Conservation (phyloP, 2,888 invertebrate genomes). For the Poecilus cupreus region DNA sequence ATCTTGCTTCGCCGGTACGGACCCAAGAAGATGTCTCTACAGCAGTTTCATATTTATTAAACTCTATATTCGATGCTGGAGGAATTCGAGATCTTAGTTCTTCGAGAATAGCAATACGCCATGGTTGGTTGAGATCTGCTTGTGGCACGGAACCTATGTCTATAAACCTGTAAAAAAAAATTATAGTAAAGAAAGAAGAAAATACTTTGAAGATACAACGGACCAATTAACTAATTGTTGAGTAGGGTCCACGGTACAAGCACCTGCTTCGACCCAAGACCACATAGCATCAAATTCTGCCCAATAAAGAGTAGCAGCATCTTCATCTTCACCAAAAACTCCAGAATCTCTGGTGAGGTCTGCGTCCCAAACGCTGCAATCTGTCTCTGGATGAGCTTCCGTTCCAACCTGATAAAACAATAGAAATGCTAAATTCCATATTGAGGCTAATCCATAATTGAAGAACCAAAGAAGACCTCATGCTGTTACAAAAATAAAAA, state of each 20-base stretch:
- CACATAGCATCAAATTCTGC: slow-evolving; percentile 87
- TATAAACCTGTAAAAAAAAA: slow-evolving; percentile 73
- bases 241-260: slow-evolving; percentile 83
- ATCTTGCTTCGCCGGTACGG: slow-evolving; percentile 86
- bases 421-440: neutral
- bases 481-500: neutral
- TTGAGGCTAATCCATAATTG: too few relatives aligned
- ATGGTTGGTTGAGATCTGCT: slow-evolving; percentile 81
- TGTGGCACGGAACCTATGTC: slow-evolving; percentile 78
- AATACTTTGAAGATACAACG: slow-evolving; percentile 63
- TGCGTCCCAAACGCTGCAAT: slow-evolving; percentile 87
- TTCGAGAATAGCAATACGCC: slow-evolving; percentile 84
- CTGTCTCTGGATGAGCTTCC: slow-evolving; percentile 90
- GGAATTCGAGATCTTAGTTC: slow-evolving; percentile 77
- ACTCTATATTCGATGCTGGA: slow-evolving; percentile 72
- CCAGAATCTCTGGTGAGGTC: slow-evolving; percentile 83
- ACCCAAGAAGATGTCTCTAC: slow-evolving; percentile 91
- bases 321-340: slow-evolving; percentile 87
- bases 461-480: neutral
- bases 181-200: slow-evolving; percentile 4
- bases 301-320: slow-evolving; percentile 83
- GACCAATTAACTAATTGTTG: slow-evolving; percentile 86
- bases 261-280: slow-evolving; percentile 88
- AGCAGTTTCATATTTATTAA: slow-evolving; percentile 82
- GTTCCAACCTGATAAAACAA: slow-evolving; percentile 75